Conservation (phyloP, 2,888 invertebrate species). For the Philereme transversata region DNA sequence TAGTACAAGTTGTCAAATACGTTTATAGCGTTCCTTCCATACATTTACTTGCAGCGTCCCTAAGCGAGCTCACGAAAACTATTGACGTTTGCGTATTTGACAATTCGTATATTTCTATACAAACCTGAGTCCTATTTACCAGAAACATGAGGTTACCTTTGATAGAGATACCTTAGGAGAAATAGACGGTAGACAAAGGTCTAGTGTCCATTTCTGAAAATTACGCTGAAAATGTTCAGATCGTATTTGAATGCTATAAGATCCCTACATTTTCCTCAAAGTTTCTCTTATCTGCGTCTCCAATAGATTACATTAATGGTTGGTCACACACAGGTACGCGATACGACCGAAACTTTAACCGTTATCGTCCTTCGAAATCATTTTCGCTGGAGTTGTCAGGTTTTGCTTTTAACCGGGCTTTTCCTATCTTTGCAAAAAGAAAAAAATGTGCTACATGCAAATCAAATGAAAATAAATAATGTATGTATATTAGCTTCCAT, state of each 20-base stretch:
- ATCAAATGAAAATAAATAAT: too few relatives aligned
- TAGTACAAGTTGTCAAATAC: too few relatives aligned
- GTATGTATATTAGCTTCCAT: too few relatives aligned
- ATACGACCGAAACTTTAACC: constrained; percentile 36
- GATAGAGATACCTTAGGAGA: too few relatives aligned
- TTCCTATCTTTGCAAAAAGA: not conserved
- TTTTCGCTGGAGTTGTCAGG: constrained; percentile 20
- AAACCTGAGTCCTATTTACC: too few relatives aligned
- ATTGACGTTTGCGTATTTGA: too few relatives aligned
- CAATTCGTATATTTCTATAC: too few relatives aligned
- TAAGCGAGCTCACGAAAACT: too few relatives aligned
- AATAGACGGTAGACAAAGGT: too few relatives aligned
- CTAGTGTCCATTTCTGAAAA: not conserved
- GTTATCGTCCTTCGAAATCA: constrained; percentile 39
- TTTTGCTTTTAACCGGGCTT: constrained; percentile 2
- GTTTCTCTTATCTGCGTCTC: constrained; percentile 28
- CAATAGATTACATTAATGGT: constrained; percentile 39
- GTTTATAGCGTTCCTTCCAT: too few relatives aligned
- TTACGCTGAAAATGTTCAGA: not conserved
- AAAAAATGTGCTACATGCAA: not conserved
- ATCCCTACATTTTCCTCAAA: constrained; percentile 14
- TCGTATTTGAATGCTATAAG: not conserved
- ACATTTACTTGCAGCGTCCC: too few relatives aligned
- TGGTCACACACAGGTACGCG: constrained; percentile 15
- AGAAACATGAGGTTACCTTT: too few relatives aligned